Conservation (phyloP, 2,888 invertebrate species). For the Nesidiocoris tenuis region DNA sequence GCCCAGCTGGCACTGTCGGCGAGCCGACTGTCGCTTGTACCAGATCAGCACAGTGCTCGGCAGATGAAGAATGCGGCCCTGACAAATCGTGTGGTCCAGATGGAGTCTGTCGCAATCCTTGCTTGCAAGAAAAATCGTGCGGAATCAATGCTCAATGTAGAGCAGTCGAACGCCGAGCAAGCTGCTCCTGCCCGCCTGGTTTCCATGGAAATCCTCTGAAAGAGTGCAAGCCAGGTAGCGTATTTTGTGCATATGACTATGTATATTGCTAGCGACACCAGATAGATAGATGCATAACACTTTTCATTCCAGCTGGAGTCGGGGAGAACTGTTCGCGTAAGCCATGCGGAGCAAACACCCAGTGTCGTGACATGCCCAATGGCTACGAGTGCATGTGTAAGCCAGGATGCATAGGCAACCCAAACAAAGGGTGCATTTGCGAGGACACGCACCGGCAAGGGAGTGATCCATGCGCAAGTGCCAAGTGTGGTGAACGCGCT, state of each 20-base stretch:
- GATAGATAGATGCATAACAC: not conserved
- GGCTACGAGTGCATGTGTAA: slow-evolving; percentile 81
- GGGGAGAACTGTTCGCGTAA: slow-evolving; percentile 72
- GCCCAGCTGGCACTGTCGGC: slow-evolving; percentile 78
- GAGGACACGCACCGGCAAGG: slow-evolving; percentile 58
- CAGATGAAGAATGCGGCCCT: slow-evolving; percentile 25
- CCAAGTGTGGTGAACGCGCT: slow-evolving; percentile 79
- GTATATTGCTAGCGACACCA: not conserved
- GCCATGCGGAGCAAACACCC: slow-evolving; percentile 81
- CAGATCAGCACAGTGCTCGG: slow-evolving; percentile 57
- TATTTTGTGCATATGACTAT: not conserved
- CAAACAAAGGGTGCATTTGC: slow-evolving; percentile 76
- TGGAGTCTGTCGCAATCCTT: slow-evolving; percentile 79
- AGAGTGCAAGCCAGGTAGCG: slow-evolving; percentile 58
- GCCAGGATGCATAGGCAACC: slow-evolving; percentile 77
- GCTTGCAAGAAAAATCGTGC: slow-evolving; percentile 71
- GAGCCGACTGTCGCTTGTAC: slow-evolving; percentile 74
- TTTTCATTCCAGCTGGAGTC: slow-evolving; percentile 56
- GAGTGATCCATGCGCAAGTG: slow-evolving; percentile 74
- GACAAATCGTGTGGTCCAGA: slow-evolving; percentile 64
- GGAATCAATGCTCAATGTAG: slow-evolving; percentile 83
- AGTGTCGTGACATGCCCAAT: slow-evolving; percentile 72
- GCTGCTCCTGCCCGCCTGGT: slow-evolving; percentile 74
- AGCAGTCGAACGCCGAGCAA: slow-evolving; percentile 71
- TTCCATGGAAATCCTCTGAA: slow-evolving; percentile 69